phyloP scores from a whole-genome alignment of 2,113 vertebrate genomes.

The Danionella cerebrum region DNA sequence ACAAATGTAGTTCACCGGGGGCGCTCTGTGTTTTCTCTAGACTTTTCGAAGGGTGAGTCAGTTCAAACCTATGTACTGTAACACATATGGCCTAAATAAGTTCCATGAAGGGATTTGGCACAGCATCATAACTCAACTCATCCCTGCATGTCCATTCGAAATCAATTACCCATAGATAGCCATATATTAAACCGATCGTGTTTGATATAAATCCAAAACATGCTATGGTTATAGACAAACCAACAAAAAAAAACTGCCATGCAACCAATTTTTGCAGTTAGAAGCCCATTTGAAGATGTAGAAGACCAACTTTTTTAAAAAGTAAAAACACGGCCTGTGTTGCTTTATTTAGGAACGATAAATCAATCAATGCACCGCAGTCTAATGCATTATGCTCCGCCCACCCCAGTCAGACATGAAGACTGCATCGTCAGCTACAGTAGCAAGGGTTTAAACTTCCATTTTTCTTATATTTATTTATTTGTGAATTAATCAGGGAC shows the following conservation, averaged over 20 bases:
- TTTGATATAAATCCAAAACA: not conserved
- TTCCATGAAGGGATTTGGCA: not conserved
- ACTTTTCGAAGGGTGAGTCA: not conserved
- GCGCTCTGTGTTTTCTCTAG: not conserved
- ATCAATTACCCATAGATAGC: slow-evolving; percentile 25
- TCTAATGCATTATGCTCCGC: too few relatives aligned
- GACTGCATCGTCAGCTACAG: too few relatives aligned
- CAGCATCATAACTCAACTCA: slow-evolving; percentile 15
- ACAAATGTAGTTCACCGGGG: slow-evolving; percentile 5
- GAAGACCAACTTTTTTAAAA: too few relatives aligned
- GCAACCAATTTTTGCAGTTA: not conserved
- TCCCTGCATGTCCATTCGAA: slow-evolving; percentile 15
- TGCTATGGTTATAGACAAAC: too few relatives aligned
- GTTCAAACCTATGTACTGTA: not conserved
- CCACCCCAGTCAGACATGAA: too few relatives aligned
- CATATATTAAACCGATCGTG: not conserved
- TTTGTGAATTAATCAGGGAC: too few relatives aligned
- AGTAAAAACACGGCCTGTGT: too few relatives aligned
- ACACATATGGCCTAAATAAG: not conserved
- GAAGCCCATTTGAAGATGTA: too few relatives aligned
- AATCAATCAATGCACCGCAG: too few relatives aligned
- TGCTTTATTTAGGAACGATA: too few relatives aligned
- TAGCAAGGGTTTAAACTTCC: too few relatives aligned
- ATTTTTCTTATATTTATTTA: too few relatives aligned
- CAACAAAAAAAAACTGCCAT: not conserved